These are phyloP conservation scores for Anadara kagoshimensis DNA, from an alignment of 1,140 invertebrate genomes.

Conservation along the genomic window DNA sequence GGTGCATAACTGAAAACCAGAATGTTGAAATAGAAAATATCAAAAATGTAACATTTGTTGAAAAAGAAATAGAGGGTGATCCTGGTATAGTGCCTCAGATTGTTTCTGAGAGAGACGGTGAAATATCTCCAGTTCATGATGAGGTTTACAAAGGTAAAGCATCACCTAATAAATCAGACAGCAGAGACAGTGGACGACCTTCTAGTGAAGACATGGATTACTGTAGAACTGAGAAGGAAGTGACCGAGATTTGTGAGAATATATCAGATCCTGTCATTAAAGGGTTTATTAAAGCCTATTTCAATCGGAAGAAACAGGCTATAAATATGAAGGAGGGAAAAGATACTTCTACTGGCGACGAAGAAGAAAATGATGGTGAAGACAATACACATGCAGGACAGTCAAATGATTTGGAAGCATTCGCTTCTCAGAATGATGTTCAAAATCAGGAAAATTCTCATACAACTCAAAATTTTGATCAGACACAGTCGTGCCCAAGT, in stretches of 20 bases:
- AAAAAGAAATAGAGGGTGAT: not conserved
- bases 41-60: conserved; percentile 26
- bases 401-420: too few relatives aligned
- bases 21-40: conserved; percentile 15
- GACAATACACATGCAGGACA: too few relatives aligned
- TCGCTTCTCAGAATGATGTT: too few relatives aligned
- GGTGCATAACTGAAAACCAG: conserved; percentile 11
- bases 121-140: not conserved
- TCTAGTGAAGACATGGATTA: conserved; percentile 41
- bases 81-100: too few relatives aligned
- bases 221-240: conserved; percentile 28
- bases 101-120: not conserved
- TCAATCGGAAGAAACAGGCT: conserved; percentile 40
- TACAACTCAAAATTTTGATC: too few relatives aligned
- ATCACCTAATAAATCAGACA: conserved; percentile 26
- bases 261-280: conserved; percentile 52
- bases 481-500: too few relatives aligned
- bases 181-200: conserved; percentile 42
- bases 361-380: not conserved
- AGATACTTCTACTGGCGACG: not conserved
- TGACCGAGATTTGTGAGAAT: conserved; percentile 52
- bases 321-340: not conserved
- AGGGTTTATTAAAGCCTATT: conserved; percentile 50
- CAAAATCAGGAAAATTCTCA: too few relatives aligned
- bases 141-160: not conserved